Percentiles rank a stretch among this genome's conserved stretches.
Evolutionary conservation across 2,888 invertebrate species (phyloP).

Genomic region (Meiosimyza decipiens): DNA sequence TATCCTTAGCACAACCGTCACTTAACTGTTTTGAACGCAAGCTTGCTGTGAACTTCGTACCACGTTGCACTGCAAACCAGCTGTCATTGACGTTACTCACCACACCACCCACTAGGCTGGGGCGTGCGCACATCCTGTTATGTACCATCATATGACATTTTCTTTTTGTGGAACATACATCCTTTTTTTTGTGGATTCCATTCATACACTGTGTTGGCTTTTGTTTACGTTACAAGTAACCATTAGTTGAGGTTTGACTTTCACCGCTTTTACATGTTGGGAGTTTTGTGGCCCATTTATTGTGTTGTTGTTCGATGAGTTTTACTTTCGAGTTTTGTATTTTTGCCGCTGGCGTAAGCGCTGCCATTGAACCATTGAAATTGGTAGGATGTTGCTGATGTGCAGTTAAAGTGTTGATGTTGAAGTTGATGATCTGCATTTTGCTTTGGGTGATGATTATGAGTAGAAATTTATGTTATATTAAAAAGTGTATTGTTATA

Average conservation of each 20-base stretch:
- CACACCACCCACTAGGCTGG: constrained; percentile 33
- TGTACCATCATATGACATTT: background rate
- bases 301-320: too few species aligned
- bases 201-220: background rate
- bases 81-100: constrained; percentile 17
- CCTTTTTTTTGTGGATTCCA: constrained; percentile 4
- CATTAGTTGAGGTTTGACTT: constrained; percentile 33
- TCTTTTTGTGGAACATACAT: constrained; percentile 3
- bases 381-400: too few species aligned
- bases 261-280: constrained; percentile 15
- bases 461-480: too few species aligned
- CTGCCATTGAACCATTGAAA: too few species aligned
- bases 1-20: constrained; percentile 39
- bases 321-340: too few species aligned
- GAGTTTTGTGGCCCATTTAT: too few species aligned
- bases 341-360: too few species aligned
- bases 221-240: constrained; percentile 22
- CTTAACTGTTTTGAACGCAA: constrained; percentile 30
- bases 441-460: too few species aligned
- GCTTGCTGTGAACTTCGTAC: constrained; percentile 11
- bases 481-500: too few species aligned
- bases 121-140: constrained; percentile 28
- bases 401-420: too few species aligned
- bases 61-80: constrained; percentile 5
- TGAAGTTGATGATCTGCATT: too few species aligned